These are phyloP conservation scores for Xestoiulus laeticollis DNA, from an alignment of 2,888 invertebrate species.

Conservation along the genomic window DNA sequence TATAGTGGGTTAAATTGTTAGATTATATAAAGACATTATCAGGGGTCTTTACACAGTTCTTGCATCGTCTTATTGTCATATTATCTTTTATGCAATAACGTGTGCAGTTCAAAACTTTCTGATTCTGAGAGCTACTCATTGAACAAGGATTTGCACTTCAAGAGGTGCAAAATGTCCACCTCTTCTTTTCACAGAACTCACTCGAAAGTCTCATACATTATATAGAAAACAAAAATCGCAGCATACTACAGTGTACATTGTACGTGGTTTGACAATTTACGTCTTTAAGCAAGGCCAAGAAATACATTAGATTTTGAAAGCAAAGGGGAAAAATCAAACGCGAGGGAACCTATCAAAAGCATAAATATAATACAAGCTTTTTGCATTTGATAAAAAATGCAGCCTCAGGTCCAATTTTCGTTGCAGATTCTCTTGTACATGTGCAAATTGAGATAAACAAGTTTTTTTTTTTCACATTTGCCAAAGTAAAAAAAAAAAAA, in stretches of 20 bases:
- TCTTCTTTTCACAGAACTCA: not conserved
- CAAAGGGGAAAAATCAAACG: not conserved
- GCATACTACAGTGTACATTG: not conserved
- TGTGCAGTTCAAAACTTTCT: not conserved
- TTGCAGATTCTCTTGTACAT: not conserved
- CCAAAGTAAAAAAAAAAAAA: not conserved
- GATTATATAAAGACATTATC: no score
- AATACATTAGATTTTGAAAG: not conserved
- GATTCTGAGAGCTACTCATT: not conserved
- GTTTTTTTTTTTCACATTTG: not conserved
- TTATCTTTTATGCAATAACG: not conserved
- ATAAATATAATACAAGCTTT: constrained; percentile 24
- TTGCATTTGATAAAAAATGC: not conserved
- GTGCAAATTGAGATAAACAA: not conserved
- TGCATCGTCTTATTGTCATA: not conserved
- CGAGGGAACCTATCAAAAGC: not conserved
- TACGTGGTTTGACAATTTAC: not conserved
- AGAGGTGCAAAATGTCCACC: not conserved
- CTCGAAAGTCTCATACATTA: not conserved
- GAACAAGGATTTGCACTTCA: not conserved
- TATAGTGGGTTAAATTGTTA: not conserved
- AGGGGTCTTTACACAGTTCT: not conserved
- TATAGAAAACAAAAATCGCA: not conserved
- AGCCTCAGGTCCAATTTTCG: constrained; percentile 25
- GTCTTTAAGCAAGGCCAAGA: not conserved